phyloP scores from a whole-genome alignment of 2,113 vertebrate genomes.

The Dasyprocta punctata region DNA sequence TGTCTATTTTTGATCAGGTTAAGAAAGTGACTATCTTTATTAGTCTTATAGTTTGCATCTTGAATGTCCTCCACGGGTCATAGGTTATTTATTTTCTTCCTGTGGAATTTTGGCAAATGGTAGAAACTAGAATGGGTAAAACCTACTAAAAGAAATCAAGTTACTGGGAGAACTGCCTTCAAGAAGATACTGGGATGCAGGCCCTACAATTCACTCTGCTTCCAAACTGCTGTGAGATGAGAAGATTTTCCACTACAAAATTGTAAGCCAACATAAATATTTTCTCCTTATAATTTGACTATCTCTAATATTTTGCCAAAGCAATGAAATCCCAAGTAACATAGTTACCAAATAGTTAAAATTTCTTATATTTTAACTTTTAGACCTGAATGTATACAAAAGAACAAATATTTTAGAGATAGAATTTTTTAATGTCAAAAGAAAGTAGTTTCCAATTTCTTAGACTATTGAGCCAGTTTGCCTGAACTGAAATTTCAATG shows the following conservation, averaged over 20 bases:
- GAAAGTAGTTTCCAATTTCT: background rate
- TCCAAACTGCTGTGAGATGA: background rate
- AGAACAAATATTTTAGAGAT: background rate
- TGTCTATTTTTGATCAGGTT: background rate
- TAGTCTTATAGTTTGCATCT: background rate
- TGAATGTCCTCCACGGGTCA: background rate
- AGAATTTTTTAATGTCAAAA: background rate
- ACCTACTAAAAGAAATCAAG: background rate
- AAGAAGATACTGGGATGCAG: background rate
- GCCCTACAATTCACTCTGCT: background rate
- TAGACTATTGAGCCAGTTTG: background rate
- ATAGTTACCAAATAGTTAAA: background rate
- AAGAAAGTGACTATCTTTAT: background rate
- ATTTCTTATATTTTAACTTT: background rate
- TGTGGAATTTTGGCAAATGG: background rate
- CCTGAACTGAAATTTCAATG: background rate
- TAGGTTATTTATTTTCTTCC: background rate
- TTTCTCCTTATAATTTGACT: background rate
- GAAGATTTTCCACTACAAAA: background rate
- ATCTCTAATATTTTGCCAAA: background rate
- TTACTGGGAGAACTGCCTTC: fast-evolving
- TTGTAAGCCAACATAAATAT: background rate
- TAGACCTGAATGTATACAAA: background rate
- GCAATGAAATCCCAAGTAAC: background rate
- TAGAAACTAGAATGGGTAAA: background rate